These are phyloP conservation scores for Mormyrus proboscirostris DNA, from an alignment of 2,797 vertebrate species.

Conservation along the genomic window DNA sequence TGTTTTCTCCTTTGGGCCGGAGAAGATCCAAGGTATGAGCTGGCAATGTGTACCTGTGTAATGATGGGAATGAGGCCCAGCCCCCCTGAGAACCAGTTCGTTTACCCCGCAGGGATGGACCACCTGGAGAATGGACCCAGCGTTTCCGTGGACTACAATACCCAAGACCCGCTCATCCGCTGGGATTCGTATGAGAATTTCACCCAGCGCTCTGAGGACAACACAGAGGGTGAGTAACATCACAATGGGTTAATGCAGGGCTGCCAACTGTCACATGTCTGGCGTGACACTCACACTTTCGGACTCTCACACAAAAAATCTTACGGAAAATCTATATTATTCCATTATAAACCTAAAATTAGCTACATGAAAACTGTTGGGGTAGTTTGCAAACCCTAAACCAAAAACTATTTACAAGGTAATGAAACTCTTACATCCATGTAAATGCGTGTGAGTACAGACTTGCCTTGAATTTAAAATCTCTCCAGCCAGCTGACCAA, in stretches of 20 bases:
- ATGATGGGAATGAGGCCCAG: not conserved
- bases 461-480: not conserved
- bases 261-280: not conserved
- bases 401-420: not conserved
- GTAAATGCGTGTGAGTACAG: not conserved
- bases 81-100: not conserved
- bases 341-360: not conserved
- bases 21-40: constrained; percentile 89
- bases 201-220: constrained; percentile 66
- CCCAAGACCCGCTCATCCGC: constrained; percentile 87
- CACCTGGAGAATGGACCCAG: constrained; percentile 87
- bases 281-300: not conserved
- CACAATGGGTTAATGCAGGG: not conserved
- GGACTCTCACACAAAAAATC: not conserved
- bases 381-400: not conserved
- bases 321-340: not conserved
- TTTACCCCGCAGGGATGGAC: constrained; percentile 73
- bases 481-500: not conserved
- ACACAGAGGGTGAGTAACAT: constrained; percentile 58
- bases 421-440: not conserved
- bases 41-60: not conserved
- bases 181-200: constrained; percentile 91
- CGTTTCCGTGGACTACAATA: constrained; percentile 95
- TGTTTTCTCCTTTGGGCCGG: constrained; percentile 91
- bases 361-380: not conserved